Evolutionary conservation across 92 coral and sea anemone species (phyloP).

Genomic region (Epizoanthus rinbou): DNA sequence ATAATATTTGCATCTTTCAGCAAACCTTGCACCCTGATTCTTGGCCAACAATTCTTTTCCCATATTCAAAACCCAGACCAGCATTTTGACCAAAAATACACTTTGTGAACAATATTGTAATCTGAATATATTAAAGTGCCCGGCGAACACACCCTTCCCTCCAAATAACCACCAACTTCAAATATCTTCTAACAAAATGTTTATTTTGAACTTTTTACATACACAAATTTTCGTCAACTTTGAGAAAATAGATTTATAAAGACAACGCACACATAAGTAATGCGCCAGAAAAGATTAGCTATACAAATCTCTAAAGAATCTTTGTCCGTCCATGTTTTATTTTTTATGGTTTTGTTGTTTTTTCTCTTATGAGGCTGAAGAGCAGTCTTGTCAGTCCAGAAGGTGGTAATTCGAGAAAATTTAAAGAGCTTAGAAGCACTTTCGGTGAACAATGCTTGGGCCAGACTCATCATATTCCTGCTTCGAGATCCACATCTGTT

Average conservation of each 20-base stretch:
- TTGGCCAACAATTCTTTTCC: no score
- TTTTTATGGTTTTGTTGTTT: conserved; percentile 12
- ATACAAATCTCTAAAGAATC: conserved; percentile 29
- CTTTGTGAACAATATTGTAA: no score
- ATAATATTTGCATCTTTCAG: no score
- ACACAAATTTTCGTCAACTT: conserved; percentile 35
- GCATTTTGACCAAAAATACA: no score
- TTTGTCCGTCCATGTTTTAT: conserved; percentile 12
- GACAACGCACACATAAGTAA: conserved; percentile 29
- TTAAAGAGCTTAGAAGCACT: conserved; percentile 83
- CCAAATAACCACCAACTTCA: not conserved
- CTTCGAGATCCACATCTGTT: conserved; percentile 99
- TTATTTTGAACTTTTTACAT: conserved; percentile 41
- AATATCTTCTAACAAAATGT: conserved; percentile 35
- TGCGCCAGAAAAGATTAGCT: conserved; percentile 30
- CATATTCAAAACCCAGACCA: no score
- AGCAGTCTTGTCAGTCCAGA: conserved; percentile 37
- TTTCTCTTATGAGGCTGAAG: conserved; percentile 19
- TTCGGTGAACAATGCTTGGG: conserved; percentile 97
- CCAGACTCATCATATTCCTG: conserved; percentile 99
- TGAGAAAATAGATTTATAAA: conserved; percentile 49
- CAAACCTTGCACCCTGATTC: no score
- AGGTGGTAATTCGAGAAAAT: conserved; percentile 9
- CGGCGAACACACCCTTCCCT: not conserved
- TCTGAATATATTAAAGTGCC: no score